These are phyloP conservation scores for Laspeyria flexula DNA, from an alignment of 2,888 invertebrate species.

Conservation along the genomic window DNA sequence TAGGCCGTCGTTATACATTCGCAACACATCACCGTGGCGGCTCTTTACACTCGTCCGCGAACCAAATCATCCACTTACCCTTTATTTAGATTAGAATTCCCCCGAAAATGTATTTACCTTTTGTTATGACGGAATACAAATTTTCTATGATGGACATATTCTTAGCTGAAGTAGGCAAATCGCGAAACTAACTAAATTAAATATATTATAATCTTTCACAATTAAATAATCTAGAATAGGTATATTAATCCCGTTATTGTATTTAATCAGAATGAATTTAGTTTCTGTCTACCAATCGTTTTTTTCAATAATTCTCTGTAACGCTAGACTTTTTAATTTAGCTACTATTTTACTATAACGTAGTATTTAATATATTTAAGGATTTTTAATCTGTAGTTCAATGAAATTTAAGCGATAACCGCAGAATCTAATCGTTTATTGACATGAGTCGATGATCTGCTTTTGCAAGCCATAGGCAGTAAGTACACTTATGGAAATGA, in stretches of 20 bases:
- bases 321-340: too few species aligned
- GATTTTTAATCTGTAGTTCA: too few species aligned
- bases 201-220: too few species aligned
- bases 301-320: neutral
- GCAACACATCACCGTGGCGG: constrained; percentile 60
- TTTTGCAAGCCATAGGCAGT: constrained; percentile 50
- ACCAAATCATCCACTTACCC: constrained; percentile 71
- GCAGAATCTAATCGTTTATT: constrained; percentile 18
- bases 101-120: constrained; percentile 41
- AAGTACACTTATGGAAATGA: constrained; percentile 58
- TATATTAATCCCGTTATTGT: constrained; percentile 4
- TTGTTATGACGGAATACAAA: constrained; percentile 33
- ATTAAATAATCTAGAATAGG: too few species aligned
- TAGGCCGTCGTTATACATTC: constrained; percentile 72
- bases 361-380: too few species aligned
- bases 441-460: constrained; percentile 46
- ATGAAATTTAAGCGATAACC: neutral
- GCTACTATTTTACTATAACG: too few species aligned
- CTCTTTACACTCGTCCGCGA: constrained; percentile 61
- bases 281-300: neutral
- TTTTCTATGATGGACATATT: too few species aligned
- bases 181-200: too few species aligned
- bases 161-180: too few species aligned
- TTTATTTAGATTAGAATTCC: constrained; percentile 57
- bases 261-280: constrained; percentile 9